Evolutionary conservation across 2,888 invertebrate genomes (phyloP), one percentile per base, ranked within the genome.

Genomic region (Chrysodeixis includens): DNA sequence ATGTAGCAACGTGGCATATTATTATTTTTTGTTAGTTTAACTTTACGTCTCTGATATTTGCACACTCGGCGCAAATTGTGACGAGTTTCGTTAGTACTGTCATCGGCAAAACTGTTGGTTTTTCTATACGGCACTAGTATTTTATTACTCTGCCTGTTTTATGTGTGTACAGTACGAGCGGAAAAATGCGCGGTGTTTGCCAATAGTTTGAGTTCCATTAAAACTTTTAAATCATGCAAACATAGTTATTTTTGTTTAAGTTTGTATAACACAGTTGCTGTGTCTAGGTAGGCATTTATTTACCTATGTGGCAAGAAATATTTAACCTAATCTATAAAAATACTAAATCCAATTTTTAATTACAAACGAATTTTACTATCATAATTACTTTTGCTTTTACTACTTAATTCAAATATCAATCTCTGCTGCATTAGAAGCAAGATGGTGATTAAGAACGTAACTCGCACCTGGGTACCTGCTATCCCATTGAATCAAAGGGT

Each of bases 71-170:
- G 20, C 46, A 18, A 49, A 49, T 49, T 49, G 46, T 49, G 46
- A 49, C 46, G 18, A 18, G 46, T 20, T 20, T 49, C 46, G 46
- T 49, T 18, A n/a, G n/a, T n/a, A n/a, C 20, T 49, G 46, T 49
- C 46, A 49, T 49, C 46, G 46, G 46, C 46, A 49, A 49, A 49
- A 49, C 46, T 46, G 46, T 46, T 18, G 46, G 18, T 49, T 49
- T 40, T 49, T 49, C 46, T 10, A 18, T 46, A 46, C n/a, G 12
- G 16, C 2, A 18, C 18, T 49, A 49, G 0, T 49, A 20, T 49
- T 49, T 49, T 18, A 49, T 49, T 49, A 49, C 18, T 20, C 3
- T 46, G 46, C 5, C 10, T 20, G 46, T 49, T 49, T 49, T 20
- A 49, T 49, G 46, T 10, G 46, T 7, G 18, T 49, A 49, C 18